Evolutionary conservation across 2,888 invertebrate genomes (phyloP), one percentile per base, ranked within the genome.

Genomic region (Drosophila neonasuta): DNA sequence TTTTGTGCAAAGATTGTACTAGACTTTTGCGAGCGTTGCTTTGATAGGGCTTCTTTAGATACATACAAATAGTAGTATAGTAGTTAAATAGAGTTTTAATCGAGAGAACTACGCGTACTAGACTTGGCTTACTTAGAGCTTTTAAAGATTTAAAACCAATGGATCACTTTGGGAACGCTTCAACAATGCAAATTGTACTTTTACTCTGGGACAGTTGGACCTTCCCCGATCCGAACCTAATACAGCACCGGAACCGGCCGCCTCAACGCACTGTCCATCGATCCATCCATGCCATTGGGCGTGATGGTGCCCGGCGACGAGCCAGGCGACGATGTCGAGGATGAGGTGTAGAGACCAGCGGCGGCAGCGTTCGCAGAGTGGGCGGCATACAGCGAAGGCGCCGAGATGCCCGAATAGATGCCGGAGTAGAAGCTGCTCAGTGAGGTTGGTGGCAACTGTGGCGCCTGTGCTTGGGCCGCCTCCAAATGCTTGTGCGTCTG

Each of bases 201-300:
- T 81, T 77, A 76, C 82, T 76, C 81, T 81, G 74, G 78, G 77
- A 70, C 79, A 74, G 51, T 57, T 59, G 44, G 24, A 49, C 52
- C 63, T 36, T 29, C 56, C 56, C 32, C 24, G 6, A 29, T 8
- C 24, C 48, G 39, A 20, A 11, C 32, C 84, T 90, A 91, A 80
- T 91, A 91, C 50, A 91, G 83, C 48, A 91, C 91, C 67, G 91
- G 91, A 24, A 91, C 91, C 36, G 91, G 91, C 73, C 91, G 85
- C 69, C 91, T 81, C 46, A 91, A 75, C 10, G 90, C 88, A 62
- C 88, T 90, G 67, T 90, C 90, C 87, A 90, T 90, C 49, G 88
- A 80, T 10, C 87, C 83, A 15, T 90, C 90, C 87, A 91, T 87
- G 59, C 88, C 90, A 60, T 89, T 90, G 57, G 90, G 88, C 44